Evolutionary conservation across 2,888 invertebrate species (phyloP).

Genomic region (Caenorhabditis macrosperma): DNA sequence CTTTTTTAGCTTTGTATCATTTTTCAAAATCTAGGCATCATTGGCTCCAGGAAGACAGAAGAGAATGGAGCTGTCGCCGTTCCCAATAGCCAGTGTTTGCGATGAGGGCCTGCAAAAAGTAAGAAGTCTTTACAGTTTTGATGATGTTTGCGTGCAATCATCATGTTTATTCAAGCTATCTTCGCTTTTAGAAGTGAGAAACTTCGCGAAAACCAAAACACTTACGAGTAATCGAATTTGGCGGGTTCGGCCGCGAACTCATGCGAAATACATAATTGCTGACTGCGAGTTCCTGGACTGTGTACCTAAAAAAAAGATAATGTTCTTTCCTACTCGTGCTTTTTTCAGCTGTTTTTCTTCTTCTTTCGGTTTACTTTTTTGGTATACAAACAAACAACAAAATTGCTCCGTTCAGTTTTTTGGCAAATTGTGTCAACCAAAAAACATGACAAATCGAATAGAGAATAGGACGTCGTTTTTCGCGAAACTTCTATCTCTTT

Average conservation of each 20-base stretch:
- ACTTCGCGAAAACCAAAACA: background rate
- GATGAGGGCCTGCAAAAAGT: conserved; percentile 17
- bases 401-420: too few relatives aligned
- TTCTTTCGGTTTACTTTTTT: background rate
- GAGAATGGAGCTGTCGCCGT: conserved; percentile 55
- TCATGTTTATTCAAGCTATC: conserved; percentile 1
- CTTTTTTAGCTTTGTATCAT: background rate
- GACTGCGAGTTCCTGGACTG: conserved; percentile 47
- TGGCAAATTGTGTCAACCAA: conserved; percentile 4
- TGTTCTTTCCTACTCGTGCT: background rate
- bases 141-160: background rate
- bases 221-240: conserved; percentile 58
- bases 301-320: conserved; percentile 29
- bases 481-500: background rate
- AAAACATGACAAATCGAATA: conserved; percentile 15
- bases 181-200: conserved; percentile 6
- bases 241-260: conserved; percentile 54
- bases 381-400: background rate
- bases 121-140: background rate
- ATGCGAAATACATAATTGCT: conserved; percentile 14
- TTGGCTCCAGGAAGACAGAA: conserved; percentile 42
- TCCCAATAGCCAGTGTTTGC: conserved; percentile 52
- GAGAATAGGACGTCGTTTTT: background rate
- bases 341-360: background rate
- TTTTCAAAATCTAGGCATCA: background rate